Conservation (phyloP, 2,797 vertebrate genomes). For the Lepilemur ruficaudatus region DNA sequence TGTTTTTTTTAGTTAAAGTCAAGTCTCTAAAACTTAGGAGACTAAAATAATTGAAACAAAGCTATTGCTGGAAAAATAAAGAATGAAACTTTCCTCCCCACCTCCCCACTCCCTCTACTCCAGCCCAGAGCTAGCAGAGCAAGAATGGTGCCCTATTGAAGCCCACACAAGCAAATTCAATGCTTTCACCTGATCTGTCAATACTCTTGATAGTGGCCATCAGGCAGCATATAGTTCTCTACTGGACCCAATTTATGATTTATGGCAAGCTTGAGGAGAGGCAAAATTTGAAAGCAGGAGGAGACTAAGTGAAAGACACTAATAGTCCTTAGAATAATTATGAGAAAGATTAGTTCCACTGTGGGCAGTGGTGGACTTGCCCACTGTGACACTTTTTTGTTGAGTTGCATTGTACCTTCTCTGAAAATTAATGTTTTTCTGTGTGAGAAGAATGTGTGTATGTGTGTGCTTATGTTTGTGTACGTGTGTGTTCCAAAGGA, state of each 20-base stretch:
- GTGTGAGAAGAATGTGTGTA: neutral
- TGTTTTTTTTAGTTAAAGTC: neutral
- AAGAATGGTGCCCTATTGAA: neutral
- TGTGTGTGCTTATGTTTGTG: neutral
- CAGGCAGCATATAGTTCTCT: neutral
- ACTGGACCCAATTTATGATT: neutral
- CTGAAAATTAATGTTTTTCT: neutral
- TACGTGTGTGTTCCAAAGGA: neutral
- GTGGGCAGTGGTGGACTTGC: neutral
- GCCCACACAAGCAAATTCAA: neutral
- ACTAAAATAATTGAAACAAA: neutral
- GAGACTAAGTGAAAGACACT: neutral
- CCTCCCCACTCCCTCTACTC: neutral
- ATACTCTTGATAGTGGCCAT: neutral
- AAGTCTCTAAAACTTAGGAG: neutral
- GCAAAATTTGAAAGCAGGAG: neutral
- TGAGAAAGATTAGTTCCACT: neutral
- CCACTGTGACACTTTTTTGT: neutral
- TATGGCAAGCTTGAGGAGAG: neutral
- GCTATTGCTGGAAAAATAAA: neutral
- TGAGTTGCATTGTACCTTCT: neutral
- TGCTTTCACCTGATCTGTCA: neutral
- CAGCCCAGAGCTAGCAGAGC: neutral
- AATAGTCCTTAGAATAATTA: neutral
- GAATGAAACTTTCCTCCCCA: neutral